Evolutionary conservation across 2,888 invertebrate species (phyloP), one percentile per base, ranked within the genome.

Genomic region (Hetaerina titia): DNA sequence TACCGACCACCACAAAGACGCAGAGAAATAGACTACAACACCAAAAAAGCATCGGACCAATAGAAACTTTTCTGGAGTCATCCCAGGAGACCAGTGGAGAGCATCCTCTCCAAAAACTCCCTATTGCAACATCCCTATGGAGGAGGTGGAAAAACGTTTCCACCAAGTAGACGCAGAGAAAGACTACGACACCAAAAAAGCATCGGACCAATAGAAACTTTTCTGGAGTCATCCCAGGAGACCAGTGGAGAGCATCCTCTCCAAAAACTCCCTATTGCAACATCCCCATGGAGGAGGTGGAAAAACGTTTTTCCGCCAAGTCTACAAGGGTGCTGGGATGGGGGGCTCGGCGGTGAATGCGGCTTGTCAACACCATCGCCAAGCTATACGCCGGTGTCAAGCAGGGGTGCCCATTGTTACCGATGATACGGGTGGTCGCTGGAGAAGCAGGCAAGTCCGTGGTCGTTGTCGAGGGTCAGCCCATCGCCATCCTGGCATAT

Each of bases 401-500:
- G 81, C 81, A 81, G 81, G 81, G 81, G n/a, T 81, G 81, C 81
- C 81, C 81, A 9, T 81, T 81, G 8, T 81, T 9, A 6, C 81
- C 81, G 81, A 81, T 81, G 81, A 81, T 81, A 81, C 81, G 81
- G 81, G 81, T 9, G 25, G 81, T 25, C n/a, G 81, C 25, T 2
- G 81, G 19, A 1, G 25, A 81, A 6, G 60, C 60, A 15, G 60
- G 60, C 60, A 5, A 17, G 60, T 60, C 60, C 60, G 60, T 2
- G 6, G 60, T 60, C 17, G 60, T 60, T 4, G 64, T 64, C 19
- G 2, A 60, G 95, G 95, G 92, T 92, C 94, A 25, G 1, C 1
- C 1, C 60, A 95, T 94, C 25, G 64, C 58, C 6, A 60, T 95
- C 0, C 95, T 95, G 56, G 95, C 95, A 15, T 96, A 95, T 90